phyloP scores from a whole-genome alignment of 2,113 vertebrate genomes.

The Hippoglossus stenolepis region DNA sequence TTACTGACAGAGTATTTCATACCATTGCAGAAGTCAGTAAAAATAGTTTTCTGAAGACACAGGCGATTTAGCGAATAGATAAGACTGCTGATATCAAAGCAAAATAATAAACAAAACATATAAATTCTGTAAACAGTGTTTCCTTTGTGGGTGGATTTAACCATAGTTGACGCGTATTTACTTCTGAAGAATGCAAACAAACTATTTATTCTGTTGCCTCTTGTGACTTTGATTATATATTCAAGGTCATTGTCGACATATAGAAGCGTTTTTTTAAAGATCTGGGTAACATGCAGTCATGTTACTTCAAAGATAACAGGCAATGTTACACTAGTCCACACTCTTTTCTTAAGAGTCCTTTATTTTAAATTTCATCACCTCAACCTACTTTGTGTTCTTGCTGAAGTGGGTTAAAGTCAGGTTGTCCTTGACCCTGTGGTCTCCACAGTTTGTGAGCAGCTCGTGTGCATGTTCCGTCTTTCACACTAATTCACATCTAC shows the following conservation, averaged over 20 bases:
- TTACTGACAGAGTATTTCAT: no score
- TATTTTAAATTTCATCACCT: no score
- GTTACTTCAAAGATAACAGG: background rate
- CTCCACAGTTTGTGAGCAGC: constrained; percentile 86
- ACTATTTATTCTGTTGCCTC: background rate
- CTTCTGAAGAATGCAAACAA: background rate
- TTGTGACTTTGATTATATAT: constrained; percentile 2
- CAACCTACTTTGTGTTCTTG: no score
- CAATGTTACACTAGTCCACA: background rate
- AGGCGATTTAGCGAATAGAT: background rate
- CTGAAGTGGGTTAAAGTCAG: constrained; percentile 22
- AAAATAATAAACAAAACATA: background rate
- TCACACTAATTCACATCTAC: constrained; percentile 29
- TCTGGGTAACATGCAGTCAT: background rate
- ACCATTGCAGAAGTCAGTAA: background rate
- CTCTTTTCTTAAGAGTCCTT: background rate
- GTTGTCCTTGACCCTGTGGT: constrained; percentile 90
- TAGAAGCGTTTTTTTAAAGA: background rate
- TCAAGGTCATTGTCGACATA: background rate
- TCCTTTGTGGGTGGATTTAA: no score
- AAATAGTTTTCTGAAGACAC: background rate
- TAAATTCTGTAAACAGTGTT: background rate
- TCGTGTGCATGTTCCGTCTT: constrained; percentile 80
- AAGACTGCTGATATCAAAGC: no score
- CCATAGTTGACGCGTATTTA: background rate